Base-by-base conservation (phyloP, 2,113 vertebrate species). In the Nibea albiflora region DNA sequence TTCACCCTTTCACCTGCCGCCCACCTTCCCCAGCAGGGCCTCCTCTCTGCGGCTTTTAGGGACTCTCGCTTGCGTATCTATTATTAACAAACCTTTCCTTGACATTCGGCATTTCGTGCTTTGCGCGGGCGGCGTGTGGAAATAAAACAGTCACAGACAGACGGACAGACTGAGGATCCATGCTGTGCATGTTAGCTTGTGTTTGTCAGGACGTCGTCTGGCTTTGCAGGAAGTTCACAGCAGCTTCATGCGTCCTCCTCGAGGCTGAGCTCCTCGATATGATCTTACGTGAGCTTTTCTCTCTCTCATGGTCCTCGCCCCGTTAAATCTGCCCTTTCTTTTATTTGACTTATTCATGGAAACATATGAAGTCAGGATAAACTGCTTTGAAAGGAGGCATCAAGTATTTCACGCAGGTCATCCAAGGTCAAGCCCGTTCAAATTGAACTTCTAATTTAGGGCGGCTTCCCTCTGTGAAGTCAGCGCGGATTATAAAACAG, bases 281-380 rank as follows among this genome's bases (percentile, higher is more conserved):
- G 56, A 72, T 57, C 80, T 62, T 74, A 83, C 86, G 73, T 66
- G 88, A 70, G 47, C 61, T 83, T 61, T 24, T 67, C 62, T 69
- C 39, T 47, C 63, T n/a, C 28, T 62, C 8, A 4, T 35, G 7
- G 35, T 26, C 16, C 65, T 58, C 26, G 11, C 20, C 52, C 68
- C 14, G 22, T 82, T 66, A 76, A 78, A 62, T 70, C 64, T 63
- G 54, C 47, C 35, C 46, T 67, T 79, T 77, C 65, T 77, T 70
- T 69, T 42, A 5, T 58, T 73, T 86, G 60, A 84, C 63, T 82
- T 80, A 89, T 89, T 89, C 64, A 91, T 80, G 67, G 78, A 64
- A 89, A 73, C 83, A 79, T 85, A 85, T 84, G 60, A 78, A 73
- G 71, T 80, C 63, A 6, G 50, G 79, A 62, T 73, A 73, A 87